Evolutionary conservation across 2,797 vertebrate species (phyloP).

Genomic region (Cyprinella venusta): DNA sequence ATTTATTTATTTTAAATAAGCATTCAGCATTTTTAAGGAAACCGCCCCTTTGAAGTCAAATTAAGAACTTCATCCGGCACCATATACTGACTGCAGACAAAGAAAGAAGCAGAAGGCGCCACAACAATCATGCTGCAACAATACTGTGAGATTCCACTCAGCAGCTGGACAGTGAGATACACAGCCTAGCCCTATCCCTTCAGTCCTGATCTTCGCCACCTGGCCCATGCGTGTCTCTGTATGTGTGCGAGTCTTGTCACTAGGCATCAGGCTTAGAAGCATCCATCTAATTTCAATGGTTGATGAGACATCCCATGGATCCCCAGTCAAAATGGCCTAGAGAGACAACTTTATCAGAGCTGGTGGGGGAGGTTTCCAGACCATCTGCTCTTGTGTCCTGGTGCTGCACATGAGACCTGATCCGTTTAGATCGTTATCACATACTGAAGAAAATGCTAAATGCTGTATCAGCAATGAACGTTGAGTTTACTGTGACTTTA

Average conservation of each 20-base stretch:
- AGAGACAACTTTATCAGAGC: slow-evolving; percentile 72
- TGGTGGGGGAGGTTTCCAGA: slow-evolving; percentile 61
- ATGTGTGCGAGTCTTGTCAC: slow-evolving; percentile 52
- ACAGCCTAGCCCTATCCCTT: slow-evolving; percentile 31
- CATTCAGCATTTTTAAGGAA: slow-evolving; percentile 10
- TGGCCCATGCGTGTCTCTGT: slow-evolving; percentile 60
- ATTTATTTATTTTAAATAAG: neutral
- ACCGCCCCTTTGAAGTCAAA: slow-evolving; percentile 1
- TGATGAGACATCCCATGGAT: slow-evolving; percentile 65
- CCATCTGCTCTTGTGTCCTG: slow-evolving; percentile 69
- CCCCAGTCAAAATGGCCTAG: slow-evolving; percentile 60
- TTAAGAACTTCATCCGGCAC: slow-evolving; percentile 17
- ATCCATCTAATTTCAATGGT: slow-evolving; percentile 66
- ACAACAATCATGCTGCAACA: slow-evolving; percentile 51
- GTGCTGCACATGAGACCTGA: slow-evolving; percentile 30
- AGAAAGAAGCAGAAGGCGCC: slow-evolving; percentile 42
- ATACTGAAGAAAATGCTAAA: slow-evolving; percentile 20
- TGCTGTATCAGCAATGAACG: neutral
- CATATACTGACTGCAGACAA: slow-evolving; percentile 45
- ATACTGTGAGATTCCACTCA: slow-evolving; percentile 50
- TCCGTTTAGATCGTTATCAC: slow-evolving; percentile 32
- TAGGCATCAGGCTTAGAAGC: slow-evolving; percentile 59
- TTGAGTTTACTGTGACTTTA: neutral
- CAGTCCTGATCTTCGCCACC: slow-evolving; percentile 65
- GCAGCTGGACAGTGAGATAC: slow-evolving; percentile 55